Conservation (phyloP, 2,797 vertebrate genomes). For the Oreonectes daqikongensis region DNA sequence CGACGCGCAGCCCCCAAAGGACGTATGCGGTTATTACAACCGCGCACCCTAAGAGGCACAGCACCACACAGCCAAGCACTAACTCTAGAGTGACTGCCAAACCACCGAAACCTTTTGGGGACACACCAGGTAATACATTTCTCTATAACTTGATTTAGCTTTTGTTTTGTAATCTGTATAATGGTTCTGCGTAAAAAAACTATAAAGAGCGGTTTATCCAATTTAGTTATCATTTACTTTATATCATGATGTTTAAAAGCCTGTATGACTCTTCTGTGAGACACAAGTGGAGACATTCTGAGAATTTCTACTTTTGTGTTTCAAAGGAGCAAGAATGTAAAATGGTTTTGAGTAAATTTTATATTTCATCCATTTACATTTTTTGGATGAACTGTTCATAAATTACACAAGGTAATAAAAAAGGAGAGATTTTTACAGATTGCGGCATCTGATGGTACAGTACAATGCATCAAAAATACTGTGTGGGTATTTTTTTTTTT, state of each 20-base stretch:
- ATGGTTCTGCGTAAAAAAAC: background rate
- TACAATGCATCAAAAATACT: conserved; percentile 1
- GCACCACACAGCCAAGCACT: conserved; percentile 74
- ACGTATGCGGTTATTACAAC: conserved; percentile 76
- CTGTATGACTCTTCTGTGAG: background rate
- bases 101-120: conserved; percentile 79
- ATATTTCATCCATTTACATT: no score
- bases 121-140: conserved; percentile 75
- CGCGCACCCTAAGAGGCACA: conserved; percentile 72
- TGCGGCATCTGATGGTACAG: background rate
- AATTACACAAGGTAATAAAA: background rate
- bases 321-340: no score
- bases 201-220: background rate
- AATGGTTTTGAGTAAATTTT: no score
- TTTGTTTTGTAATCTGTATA: conserved; percentile 1
- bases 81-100: conserved; percentile 74
- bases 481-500: conserved; percentile 31
- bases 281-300: no score
- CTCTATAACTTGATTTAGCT: background rate
- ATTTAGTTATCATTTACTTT: background rate
- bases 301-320: no score
- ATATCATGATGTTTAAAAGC: background rate
- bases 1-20: conserved; percentile 74
- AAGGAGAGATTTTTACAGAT: background rate
- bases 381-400: background rate